A percentile compares a stretch with the other conserved stretches of the same genome.
phyloP scores from a whole-genome alignment of 2,113 vertebrate species.

The Oxyruncus cristatus region DNA sequence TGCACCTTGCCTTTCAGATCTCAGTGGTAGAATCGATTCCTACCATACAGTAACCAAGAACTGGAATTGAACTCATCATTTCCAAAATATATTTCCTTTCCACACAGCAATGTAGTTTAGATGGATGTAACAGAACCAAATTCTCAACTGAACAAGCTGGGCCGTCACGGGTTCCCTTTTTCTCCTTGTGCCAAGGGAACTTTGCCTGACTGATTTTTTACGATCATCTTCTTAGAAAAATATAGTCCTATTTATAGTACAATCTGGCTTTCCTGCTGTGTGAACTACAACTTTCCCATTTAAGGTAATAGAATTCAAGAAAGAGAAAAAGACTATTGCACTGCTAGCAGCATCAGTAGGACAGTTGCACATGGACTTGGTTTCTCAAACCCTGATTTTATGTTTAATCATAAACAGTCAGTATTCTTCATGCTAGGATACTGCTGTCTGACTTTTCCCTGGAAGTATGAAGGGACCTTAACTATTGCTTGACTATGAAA shows the following conservation, averaged over 20 bases:
- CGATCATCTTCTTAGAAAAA: not conserved
- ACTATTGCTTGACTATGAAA: not conserved
- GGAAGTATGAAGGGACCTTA: not conserved
- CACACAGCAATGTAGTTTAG: not conserved
- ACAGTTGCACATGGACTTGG: not conserved
- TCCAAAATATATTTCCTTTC: not conserved
- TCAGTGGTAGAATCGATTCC: not conserved
- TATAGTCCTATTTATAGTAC: not conserved
- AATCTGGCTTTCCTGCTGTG: not conserved
- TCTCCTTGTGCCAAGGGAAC: not conserved
- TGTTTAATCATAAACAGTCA: not conserved
- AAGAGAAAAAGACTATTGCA: not conserved
- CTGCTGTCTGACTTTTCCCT: not conserved
- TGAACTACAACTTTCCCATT: not conserved
- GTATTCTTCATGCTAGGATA: not conserved
- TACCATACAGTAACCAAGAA: not conserved
- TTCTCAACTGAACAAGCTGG: not conserved
- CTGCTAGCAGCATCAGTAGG: not conserved
- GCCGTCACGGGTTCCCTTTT: not conserved
- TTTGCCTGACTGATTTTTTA: not conserved
- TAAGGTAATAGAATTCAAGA: not conserved
- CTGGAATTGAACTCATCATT: not conserved
- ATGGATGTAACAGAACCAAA: not conserved
- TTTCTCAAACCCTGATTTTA: not conserved
- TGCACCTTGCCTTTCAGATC: not conserved